Evolutionary conservation across 2,113 vertebrate genomes (phyloP).

Genomic region (Raja brachyura): DNA sequence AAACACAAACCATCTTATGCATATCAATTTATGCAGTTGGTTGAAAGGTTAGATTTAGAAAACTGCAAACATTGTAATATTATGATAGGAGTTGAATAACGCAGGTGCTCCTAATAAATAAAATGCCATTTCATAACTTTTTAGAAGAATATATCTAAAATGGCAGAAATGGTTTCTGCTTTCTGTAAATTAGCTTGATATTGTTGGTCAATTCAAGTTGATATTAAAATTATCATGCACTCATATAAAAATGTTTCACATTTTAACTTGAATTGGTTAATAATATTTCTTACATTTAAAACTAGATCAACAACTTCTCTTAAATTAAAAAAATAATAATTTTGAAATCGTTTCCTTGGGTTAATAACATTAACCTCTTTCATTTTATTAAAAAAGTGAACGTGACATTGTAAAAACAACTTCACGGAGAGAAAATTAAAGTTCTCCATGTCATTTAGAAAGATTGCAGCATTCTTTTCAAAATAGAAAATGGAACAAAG

Average conservation of each 20-base stretch:
- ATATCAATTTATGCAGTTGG: background rate
- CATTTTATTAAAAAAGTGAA: background rate
- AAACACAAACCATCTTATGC: background rate
- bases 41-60: background rate
- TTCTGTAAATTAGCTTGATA: background rate
- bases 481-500: background rate
- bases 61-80: background rate
- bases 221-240: background rate
- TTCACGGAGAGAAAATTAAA: background rate
- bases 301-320: background rate
- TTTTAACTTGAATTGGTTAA: background rate
- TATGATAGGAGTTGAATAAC: background rate
- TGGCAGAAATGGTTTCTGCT: background rate
- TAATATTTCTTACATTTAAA: background rate
- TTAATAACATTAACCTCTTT: too few relatives aligned
- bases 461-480: background rate
- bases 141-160: background rate
- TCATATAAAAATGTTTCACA: background rate
- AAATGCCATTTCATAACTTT: background rate
- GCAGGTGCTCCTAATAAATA: background rate
- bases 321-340: background rate
- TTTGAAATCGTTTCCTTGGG: background rate
- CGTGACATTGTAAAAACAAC: background rate
- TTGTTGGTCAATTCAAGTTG: background rate
- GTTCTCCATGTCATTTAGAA: background rate